Conservation (phyloP, 2,797 vertebrate species). For the Columba guinea region DNA sequence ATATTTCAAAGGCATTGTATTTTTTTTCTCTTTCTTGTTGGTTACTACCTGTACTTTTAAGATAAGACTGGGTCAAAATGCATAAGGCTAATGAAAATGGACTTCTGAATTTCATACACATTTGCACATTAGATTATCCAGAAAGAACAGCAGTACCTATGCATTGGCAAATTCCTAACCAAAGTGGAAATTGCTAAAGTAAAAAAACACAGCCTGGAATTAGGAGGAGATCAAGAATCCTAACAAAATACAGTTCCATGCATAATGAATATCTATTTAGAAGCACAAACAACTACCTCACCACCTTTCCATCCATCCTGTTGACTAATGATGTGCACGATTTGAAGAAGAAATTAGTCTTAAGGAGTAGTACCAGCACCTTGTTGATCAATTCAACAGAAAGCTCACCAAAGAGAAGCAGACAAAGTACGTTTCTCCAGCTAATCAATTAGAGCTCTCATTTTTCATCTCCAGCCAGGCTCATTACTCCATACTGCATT, state of each 20-base stretch:
- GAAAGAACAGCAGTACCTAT: background rate
- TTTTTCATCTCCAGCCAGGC: background rate
- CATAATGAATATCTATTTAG: conserved; percentile 1
- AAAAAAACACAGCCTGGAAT: background rate
- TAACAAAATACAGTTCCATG: background rate
- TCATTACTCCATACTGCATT: background rate
- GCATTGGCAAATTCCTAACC: background rate
- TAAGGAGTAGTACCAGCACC: conserved; percentile 8
- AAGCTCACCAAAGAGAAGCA: background rate
- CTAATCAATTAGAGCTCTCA: conserved; percentile 3
- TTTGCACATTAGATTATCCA: background rate
- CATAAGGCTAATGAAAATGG: background rate
- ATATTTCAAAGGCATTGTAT: background rate
- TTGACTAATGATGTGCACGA: background rate
- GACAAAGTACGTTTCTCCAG: conserved; percentile 1
- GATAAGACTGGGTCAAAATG: conserved; percentile 20
- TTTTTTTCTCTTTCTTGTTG: background rate
- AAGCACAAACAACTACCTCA: conserved; percentile 50
- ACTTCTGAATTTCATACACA: background rate
- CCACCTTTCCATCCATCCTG: conserved; percentile 29
- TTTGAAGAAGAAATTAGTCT: conserved; percentile 43
- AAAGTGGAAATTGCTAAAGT: background rate
- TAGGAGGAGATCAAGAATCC: background rate
- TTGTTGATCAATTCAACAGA: conserved; percentile 36
- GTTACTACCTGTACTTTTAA: conserved; percentile 14